Base-by-base conservation (phyloP, 53 echinoderm and acorn worm genomes). In the Echinometra lucunter region DNA sequence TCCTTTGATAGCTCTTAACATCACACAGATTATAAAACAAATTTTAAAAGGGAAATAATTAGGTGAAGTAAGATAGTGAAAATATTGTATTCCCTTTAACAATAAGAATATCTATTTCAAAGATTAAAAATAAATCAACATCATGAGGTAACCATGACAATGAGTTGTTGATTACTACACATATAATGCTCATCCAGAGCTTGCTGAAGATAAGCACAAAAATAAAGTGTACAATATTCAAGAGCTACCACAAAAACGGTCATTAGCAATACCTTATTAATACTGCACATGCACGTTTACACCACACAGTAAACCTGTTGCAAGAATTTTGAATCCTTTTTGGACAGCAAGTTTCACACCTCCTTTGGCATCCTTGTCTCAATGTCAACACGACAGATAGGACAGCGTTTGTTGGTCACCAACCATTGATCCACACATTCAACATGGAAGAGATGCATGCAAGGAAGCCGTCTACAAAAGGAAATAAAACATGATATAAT, bases 391-490 rank as follows among this genome's bases (percentile, higher is more conserved):
- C 98, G 94, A 89, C 98, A 98, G 88, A 98, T 98, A 0, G 98
- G 98, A 91, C 98, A 98, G 44, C 97, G 97, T 95, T 98, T 98
- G 96, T 98, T 98, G 93, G 98, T 97, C 82, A 96, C 92, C 88
- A 98, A 95, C 98, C 98, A 98, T 87, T 98, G 98, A 95, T 98
- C 98, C 35, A 98, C 98, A 60, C 98, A 98, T 49, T 97, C 97
- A 2, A 94, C 95, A 92, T 98, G 98, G 93, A 98, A 98, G 74
- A 98, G 96, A 69, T 98, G 98, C 98, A 98, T 98, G 89, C 98
- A 98, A 18, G 98, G 98, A 85, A 98, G 96, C 12, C 98, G 97
- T 83, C 98, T 98, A 75, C 3, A 93, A 92, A n/a, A 44, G 83
- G 30, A 57, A 15, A 63, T 23, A 63, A 9, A 63, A 63, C 63